Percentiles rank a stretch among this genome's conserved stretches.
These are phyloP conservation scores for Cephalopterus ornatus DNA, from an alignment of 2,113 vertebrate genomes.

Conservation along the genomic window DNA sequence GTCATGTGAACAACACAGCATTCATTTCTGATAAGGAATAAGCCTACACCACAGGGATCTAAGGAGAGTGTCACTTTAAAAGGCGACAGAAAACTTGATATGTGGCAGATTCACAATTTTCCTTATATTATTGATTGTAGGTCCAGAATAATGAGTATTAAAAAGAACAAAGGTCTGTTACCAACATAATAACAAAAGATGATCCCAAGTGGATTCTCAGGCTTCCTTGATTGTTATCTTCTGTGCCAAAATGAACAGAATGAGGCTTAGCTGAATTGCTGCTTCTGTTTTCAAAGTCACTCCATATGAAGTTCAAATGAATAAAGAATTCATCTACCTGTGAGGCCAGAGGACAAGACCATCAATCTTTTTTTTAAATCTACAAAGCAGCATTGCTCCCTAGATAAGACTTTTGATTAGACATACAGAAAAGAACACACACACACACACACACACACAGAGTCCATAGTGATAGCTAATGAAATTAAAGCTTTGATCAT, in stretches of 20 bases:
- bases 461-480: background rate
- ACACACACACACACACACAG: background rate
- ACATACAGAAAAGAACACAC: background rate
- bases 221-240: background rate
- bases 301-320: background rate
- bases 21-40: background rate
- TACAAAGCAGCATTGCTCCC: background rate
- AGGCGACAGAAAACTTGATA: background rate
- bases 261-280: background rate
- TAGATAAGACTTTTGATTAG: background rate
- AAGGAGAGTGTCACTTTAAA: background rate
- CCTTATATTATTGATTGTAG: background rate
- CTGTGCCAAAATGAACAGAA: background rate
- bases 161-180: constrained; percentile 23
- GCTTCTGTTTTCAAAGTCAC: background rate
- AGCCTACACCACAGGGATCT: background rate
- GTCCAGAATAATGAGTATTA: background rate
- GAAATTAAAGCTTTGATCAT: constrained; percentile 5
- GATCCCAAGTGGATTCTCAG: background rate
- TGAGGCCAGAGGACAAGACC: background rate
- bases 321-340: background rate
- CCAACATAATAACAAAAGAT: background rate
- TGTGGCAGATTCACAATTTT: background rate
- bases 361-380: background rate
- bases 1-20: background rate